Base-by-base conservation (phyloP, 2,113 vertebrate species). In the Chloropsis hardwickii region DNA sequence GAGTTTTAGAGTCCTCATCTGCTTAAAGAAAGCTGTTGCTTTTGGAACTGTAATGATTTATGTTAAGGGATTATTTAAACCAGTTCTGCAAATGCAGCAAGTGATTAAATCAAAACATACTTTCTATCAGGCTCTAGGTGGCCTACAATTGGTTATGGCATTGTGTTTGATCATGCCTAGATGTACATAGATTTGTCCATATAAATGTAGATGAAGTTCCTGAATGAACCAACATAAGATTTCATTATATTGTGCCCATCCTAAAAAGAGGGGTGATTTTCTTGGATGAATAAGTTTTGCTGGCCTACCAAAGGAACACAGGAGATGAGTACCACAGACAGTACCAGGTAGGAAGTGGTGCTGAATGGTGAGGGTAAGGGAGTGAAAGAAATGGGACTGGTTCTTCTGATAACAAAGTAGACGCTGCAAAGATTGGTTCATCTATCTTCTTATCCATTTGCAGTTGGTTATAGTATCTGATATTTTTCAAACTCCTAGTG, bases 341-440 rank as follows among this genome's bases (percentile, higher is more conserved):
- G 14, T 29, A 70, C 23, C 39, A 70, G 12, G 16, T 4, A 47
- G 42, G n/a, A 85, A 74, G 20, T 18, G 39, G 23, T 13, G 66
- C 17, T 50, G 37, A 37, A 53, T 9, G 17, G 27, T 2, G 3
- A 50, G 9, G 23, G 48, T 10, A 37, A 1, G 1, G 3, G 17
- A 82, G 5, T 65, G 18, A 76, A 88, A 79, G 48, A 69, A 76
- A 66, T 16, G 4, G 15, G 51, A 42, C 9, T 50, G 25, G 2
- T 70, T 84, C 45, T 78, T 74, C 57, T 54, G 51, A 42, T n/a
- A 58, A 67, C 17, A 21, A 58, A 47, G 13, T 8, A 74, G 25
- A 42, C 70, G 6, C 44, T 64, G 44, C 51, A 44, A 40, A 67
- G 37, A 29, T n/a, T 89, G 20, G 24, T 79, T 93, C 80, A 91